Evolutionary conservation across 2,888 invertebrate genomes (phyloP).

Genomic region (Timema podura): DNA sequence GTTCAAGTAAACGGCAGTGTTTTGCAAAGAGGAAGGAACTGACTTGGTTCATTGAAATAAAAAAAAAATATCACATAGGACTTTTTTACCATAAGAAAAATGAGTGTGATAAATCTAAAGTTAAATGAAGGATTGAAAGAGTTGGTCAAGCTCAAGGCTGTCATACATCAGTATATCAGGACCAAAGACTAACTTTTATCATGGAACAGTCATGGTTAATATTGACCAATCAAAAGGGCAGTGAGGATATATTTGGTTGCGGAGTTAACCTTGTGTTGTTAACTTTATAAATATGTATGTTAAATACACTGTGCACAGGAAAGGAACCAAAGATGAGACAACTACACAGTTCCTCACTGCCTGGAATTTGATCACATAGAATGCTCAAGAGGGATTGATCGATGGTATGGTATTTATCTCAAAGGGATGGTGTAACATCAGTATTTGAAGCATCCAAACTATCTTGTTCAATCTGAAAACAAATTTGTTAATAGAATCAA

Average conservation of each 20-base stretch:
- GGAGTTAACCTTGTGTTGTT: background rate
- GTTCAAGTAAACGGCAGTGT: constrained; percentile 28
- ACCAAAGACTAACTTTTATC: too few species aligned
- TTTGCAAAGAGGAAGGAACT: constrained; percentile 28
- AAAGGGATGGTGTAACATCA: constrained; percentile 17
- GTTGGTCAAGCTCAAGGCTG: too few species aligned
- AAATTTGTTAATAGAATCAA: background rate
- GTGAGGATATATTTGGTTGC: background rate
- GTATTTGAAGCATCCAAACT: constrained; percentile 26
- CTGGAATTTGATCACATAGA: too few species aligned
- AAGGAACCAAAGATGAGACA: constrained; percentile 2
- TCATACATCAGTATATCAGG: too few species aligned
- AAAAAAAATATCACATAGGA: too few species aligned
- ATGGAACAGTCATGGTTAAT: too few species aligned
- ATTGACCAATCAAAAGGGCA: too few species aligned
- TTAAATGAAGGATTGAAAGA: too few species aligned
- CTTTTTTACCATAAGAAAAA: too few species aligned
- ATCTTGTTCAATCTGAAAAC: constrained; percentile 26
- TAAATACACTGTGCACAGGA: background rate
- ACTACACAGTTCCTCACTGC: too few species aligned
- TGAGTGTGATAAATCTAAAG: too few species aligned
- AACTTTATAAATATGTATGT: background rate
- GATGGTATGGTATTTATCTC: constrained; percentile 18
- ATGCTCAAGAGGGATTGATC: too few species aligned
- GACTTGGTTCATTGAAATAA: constrained; percentile 20